Evolutionary conservation across 2,797 vertebrate genomes (phyloP), one percentile per base, ranked within the genome.

Genomic region (Naso thynnoides): DNA sequence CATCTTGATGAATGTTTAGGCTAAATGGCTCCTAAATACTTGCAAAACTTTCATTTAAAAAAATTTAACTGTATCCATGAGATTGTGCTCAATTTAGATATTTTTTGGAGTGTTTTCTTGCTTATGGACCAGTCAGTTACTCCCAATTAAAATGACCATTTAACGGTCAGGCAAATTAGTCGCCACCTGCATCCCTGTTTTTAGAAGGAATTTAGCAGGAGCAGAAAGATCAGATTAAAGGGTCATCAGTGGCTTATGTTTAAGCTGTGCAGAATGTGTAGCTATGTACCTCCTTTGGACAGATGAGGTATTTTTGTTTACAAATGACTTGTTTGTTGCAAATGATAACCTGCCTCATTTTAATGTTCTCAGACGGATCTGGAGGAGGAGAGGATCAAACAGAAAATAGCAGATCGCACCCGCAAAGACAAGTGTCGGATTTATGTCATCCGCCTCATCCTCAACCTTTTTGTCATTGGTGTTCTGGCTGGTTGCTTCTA

Each of bases 321-420:
- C 18, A 54, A 55, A 1, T 18, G 1, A n/a, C 1, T 52, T 42
- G 9, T 19, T 47, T 45, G 36, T 52, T 54, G 10, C 8, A n/a
- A 57, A 53, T 36, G 10, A 49, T 49, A 27, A 42, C 29, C 24
- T 57, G 39, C 27, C 26, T 68, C 7, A 4, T 54, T 52, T 50
- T 36, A 29, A 1, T 26, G 10, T 68, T 42, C 19, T 3, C 79
- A 99, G 98, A 96, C 92, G 0, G 98, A 99, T 83, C 92, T 99
- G 88, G 95, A 96, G 69, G 98, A 99, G 84, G 98, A 98, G 86
- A 94, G 96, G 76, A 93, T 94, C 83, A 97, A 95, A 73, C 95
- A 91, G 92, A 97, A 96, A 90, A 96, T 95, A 75, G 95, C 95
- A 2, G 91, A 94, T 8, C 96, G 97, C 63, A 97, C 94, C 3